phyloP scores from a whole-genome alignment of 2,888 invertebrate genomes.

The Odontomyia ornata region DNA sequence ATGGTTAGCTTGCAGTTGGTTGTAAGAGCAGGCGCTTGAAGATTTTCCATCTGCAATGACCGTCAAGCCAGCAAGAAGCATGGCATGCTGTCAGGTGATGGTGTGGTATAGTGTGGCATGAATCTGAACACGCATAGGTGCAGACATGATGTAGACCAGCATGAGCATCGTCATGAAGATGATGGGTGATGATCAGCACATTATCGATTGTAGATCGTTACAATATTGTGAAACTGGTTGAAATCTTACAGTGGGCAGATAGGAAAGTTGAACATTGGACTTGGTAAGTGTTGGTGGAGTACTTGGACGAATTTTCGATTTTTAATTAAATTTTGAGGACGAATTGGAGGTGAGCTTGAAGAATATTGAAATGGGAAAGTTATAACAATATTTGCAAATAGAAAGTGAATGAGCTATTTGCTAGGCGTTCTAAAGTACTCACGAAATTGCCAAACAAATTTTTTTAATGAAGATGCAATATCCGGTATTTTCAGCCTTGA shows the following conservation, averaged over 20 bases:
- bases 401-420: no score
- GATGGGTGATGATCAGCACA: neutral
- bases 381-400: no score
- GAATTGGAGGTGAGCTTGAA: no score
- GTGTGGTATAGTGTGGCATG: neutral
- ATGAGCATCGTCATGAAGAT: neutral
- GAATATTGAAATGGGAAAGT: no score
- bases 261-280: slow-evolving; percentile 8
- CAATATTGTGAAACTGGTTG: neutral
- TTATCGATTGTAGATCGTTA: neutral
- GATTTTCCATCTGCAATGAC: slow-evolving; percentile 31
- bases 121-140: neutral
- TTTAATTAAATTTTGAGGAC: no score
- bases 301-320: neutral
- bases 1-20: slow-evolving; percentile 2
- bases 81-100: slow-evolving; percentile 9
- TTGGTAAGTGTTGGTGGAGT: neutral
- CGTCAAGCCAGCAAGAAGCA: slow-evolving; percentile 2
- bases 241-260: neutral
- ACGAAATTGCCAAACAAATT: no score
- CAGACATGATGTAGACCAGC: slow-evolving; percentile 3
- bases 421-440: no score
- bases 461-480: no score
- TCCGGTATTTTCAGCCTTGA: no score
- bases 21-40: neutral